These are phyloP conservation scores for Drosophila jambulina DNA, from an alignment of 1,140 invertebrate genomes.

Conservation along the genomic window DNA sequence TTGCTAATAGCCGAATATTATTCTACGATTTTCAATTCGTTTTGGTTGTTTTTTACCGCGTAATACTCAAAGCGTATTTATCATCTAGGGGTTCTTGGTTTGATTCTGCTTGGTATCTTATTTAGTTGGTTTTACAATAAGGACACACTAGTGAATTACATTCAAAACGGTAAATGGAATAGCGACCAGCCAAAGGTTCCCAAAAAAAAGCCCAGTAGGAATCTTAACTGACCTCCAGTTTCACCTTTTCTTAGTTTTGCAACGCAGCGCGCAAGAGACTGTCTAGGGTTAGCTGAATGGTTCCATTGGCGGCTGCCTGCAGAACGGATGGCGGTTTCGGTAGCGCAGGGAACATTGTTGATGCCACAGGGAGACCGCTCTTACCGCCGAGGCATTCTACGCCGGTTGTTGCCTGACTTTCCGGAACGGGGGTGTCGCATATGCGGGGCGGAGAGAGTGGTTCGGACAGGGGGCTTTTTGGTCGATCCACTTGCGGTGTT, in stretches of 20 bases:
- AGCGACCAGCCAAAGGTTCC: slow-evolving; percentile 24
- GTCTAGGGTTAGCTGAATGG: slow-evolving; percentile 67
- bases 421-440: slow-evolving; percentile 7
- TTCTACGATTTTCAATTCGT: slow-evolving; percentile 57
- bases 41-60: slow-evolving; percentile 56
- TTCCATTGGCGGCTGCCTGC: slow-evolving; percentile 67
- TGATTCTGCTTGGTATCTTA: slow-evolving; percentile 46
- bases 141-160: slow-evolving; percentile 75
- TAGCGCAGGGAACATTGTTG: slow-evolving; percentile 61
- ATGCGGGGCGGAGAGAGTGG: slow-evolving; percentile 49
- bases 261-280: slow-evolving; percentile 75
- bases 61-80: slow-evolving; percentile 66
- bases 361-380: slow-evolving; percentile 43
- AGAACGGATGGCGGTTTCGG: slow-evolving; percentile 72
- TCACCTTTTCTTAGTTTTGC: slow-evolving; percentile 60
- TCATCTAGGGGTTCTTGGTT: slow-evolving; percentile 46
- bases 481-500: neutral
- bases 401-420: slow-evolving; percentile 27
- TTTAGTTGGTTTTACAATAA: slow-evolving; percentile 58
- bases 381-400: slow-evolving; percentile 60
- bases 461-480: slow-evolving; percentile 19
- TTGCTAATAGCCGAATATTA: slow-evolving; percentile 74
- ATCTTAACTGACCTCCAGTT: slow-evolving; percentile 23
- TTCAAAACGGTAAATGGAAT: slow-evolving; percentile 47
- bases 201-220: slow-evolving; percentile 1